phyloP scores from a whole-genome alignment of 2,113 vertebrate genomes.

The Sapajus apella region DNA sequence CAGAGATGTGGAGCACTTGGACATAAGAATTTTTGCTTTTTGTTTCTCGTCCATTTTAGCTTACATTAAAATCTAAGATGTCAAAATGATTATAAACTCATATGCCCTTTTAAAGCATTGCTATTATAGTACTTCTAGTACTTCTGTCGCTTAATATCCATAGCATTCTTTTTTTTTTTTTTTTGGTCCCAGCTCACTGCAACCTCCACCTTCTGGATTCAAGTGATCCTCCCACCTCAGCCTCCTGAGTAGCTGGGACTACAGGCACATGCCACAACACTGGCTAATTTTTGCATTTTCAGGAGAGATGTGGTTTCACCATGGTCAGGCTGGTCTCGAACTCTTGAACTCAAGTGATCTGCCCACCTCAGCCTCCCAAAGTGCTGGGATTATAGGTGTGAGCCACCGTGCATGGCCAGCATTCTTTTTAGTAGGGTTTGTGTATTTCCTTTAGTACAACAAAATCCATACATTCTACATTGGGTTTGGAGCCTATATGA shows the following conservation, averaged over 20 bases:
- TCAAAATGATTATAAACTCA: background rate
- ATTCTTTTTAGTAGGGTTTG: background rate
- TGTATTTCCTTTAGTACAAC: background rate
- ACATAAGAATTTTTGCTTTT: background rate
- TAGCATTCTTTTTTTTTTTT: no score
- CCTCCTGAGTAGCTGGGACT: background rate
- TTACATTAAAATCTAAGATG: slow-evolving; percentile 1
- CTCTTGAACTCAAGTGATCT: background rate
- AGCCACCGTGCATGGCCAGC: background rate
- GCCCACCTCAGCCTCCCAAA: background rate
- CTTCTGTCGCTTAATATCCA: background rate
- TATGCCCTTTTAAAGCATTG: slow-evolving; percentile 1
- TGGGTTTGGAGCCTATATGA: no score
- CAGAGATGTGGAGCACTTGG: background rate
- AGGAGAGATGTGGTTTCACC: background rate
- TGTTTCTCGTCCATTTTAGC: background rate
- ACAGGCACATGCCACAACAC: background rate
- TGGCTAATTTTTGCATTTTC: background rate
- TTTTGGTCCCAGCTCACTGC: background rate
- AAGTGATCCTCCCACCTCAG: background rate
- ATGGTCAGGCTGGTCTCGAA: background rate
- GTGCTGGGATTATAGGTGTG: background rate
- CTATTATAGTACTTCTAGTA: background rate
- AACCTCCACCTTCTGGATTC: background rate
- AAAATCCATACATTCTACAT: no score